Percentiles rank a stretch among this genome's conserved stretches.
phyloP scores from a whole-genome alignment of 2,113 vertebrate genomes.

The Orthonyx spaldingii region DNA sequence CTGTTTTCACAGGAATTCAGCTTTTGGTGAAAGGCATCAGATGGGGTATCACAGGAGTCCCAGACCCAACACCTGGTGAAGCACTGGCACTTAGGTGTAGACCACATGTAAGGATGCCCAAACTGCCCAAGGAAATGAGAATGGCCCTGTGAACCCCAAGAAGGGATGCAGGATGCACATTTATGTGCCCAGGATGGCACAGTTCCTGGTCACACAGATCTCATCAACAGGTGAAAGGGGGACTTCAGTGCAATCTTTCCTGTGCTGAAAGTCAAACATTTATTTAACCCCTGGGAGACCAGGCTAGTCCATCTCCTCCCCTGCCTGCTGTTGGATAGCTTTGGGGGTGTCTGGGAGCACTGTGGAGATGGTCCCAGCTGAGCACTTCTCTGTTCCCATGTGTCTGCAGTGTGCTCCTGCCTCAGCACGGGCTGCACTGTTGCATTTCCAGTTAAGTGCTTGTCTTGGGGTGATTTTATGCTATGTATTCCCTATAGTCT shows the following conservation, averaged over 20 bases:
- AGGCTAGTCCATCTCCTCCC: neutral
- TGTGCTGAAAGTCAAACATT: neutral
- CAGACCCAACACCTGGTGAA: neutral
- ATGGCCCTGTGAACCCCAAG: neutral
- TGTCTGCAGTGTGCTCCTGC: neutral
- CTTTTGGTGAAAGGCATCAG: neutral
- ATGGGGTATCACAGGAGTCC: rapidly evolving
- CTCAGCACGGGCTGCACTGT: rapidly evolving
- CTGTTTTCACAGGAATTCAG: neutral
- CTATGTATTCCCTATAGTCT: too few relatives aligned
- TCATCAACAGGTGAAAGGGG: neutral
- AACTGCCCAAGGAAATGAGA: neutral
- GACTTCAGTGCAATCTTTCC: neutral
- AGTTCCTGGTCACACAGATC: neutral
- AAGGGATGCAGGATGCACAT: neutral
- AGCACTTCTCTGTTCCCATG: neutral
- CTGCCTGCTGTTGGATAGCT: neutral
- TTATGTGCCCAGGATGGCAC: neutral
- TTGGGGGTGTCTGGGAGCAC: neutral
- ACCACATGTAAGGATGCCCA: neutral
- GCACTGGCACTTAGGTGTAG: neutral
- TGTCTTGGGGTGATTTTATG: too few relatives aligned
- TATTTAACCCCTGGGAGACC: neutral
- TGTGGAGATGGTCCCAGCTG: neutral
- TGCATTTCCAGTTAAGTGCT: neutral